Evolutionary conservation across 2,113 vertebrate species (phyloP).

Genomic region (Cebidichthys violaceus): DNA sequence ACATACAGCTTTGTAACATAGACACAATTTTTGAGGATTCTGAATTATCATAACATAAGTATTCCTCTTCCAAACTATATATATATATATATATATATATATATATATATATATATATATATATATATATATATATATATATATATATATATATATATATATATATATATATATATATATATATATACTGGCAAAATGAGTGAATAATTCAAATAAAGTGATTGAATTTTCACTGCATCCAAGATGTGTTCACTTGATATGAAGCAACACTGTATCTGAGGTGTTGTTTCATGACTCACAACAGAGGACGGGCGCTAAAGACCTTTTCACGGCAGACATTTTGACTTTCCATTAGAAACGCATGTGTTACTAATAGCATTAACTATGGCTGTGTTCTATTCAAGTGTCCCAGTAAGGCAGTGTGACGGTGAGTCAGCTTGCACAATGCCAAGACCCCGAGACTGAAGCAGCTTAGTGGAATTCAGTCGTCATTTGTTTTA

Average conservation of each 20-base stretch:
- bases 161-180: too few species aligned
- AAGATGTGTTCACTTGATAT: constrained; percentile 18
- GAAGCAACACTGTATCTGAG: background rate
- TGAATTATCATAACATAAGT: background rate
- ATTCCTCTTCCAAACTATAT: background rate
- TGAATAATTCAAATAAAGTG: background rate
- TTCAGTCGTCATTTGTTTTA: background rate
- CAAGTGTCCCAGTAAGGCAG: background rate
- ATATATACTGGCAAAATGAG: background rate
- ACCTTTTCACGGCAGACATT: background rate
- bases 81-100: too few species aligned
- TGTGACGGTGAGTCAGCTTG: background rate
- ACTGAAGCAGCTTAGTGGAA: background rate
- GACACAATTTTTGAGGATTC: background rate
- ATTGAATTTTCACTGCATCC: background rate
- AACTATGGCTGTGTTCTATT: background rate
- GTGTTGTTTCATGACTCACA: constrained; percentile 19
- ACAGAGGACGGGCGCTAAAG: constrained; percentile 5
- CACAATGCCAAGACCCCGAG: background rate
- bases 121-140: too few species aligned
- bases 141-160: too few species aligned
- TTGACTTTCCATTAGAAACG: background rate
- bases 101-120: too few species aligned
- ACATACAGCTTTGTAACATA: background rate
- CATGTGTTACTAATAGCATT: background rate